Evolutionary conservation across 92 coral and sea anemone genomes (phyloP), one percentile per base, ranked within the genome.

Genomic region (Zoanthus solanderi): DNA sequence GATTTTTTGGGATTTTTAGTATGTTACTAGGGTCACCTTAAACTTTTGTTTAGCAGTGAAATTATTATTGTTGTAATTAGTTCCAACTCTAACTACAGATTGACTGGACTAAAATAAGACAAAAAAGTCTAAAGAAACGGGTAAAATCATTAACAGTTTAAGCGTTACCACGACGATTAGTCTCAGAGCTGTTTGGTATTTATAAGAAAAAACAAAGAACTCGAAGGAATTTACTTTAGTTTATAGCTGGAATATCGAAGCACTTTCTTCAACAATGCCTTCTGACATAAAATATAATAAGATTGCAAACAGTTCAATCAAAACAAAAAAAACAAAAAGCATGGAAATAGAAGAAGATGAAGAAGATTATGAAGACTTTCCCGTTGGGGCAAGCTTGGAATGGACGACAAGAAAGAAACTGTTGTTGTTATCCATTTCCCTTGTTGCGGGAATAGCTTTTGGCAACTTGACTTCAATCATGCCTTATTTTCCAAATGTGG

Each of bases 1-100:
- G 89, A 37, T 56, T 75, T 85, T 85, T 85, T 72, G 47, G 89
- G 73, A 74, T 28, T 85, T 85, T 75, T 73, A 73, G 89, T 85
- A 75, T 75, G 89, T 85, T 75, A 13, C 52, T 75, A 54, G 28
- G 74, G 47, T 30, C 76, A 34, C 82, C 72, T 52, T 37, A 18
- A 83, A 15, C 66, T 12, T 15, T 8, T 1, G 14, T 45, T 56
- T 85, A 54, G 45, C 89, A 71, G 65, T 53, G 72, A 85, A 47
- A 85, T 29, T 44, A 75, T 46, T 14, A 30, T 45, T 85, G 54
- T 75, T 85, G 89, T 83, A 85, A 75, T 85, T 85, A 46, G 89
- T 85, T 85, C 47, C 23, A 85, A 48, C 89, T 34, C 71, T 32
- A 52, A 71, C 83, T 71, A 23, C 42, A 12, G 73, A 48, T 63